Evolutionary conservation across 2,888 invertebrate species (phyloP).

Genomic region (Slavum lentiscoides): DNA sequence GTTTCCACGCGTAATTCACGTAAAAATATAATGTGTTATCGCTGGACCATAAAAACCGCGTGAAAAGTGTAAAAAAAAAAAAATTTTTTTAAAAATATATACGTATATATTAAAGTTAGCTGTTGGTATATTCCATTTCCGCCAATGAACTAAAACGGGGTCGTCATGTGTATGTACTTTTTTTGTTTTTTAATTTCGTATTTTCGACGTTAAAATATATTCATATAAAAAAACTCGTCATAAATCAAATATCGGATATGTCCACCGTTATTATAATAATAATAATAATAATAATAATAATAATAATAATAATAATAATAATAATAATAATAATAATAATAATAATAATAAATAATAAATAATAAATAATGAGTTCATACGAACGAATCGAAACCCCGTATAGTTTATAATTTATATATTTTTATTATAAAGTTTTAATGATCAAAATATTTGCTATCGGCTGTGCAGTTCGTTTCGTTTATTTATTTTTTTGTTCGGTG

Average conservation of each 20-base stretch:
- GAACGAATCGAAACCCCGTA: not conserved
- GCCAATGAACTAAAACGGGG: not conserved
- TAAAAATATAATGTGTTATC: not conserved
- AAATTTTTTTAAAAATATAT: not conserved
- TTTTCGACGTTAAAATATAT: not conserved
- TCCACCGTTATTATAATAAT: too few species aligned
- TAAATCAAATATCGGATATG: not conserved
- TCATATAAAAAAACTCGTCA: not conserved
- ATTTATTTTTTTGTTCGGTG: conserved; percentile 5
- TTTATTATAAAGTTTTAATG: not conserved
- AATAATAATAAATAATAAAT: too few species aligned
- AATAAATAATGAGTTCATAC: not conserved
- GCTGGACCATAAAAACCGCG: not conserved
- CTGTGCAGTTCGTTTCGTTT: not conserved
- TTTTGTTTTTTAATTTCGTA: not conserved
- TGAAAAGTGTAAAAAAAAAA: not conserved
- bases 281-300: too few species aligned
- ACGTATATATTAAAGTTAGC: not conserved
- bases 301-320: too few species aligned
- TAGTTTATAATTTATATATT: too few species aligned
- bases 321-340: too few species aligned
- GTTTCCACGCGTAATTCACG: not conserved
- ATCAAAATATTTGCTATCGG: conserved; percentile 2
- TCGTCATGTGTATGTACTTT: not conserved
- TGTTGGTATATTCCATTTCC: not conserved